Evolutionary conservation across 2,888 invertebrate genomes (phyloP).

Genomic region (Monopis laevigella): DNA sequence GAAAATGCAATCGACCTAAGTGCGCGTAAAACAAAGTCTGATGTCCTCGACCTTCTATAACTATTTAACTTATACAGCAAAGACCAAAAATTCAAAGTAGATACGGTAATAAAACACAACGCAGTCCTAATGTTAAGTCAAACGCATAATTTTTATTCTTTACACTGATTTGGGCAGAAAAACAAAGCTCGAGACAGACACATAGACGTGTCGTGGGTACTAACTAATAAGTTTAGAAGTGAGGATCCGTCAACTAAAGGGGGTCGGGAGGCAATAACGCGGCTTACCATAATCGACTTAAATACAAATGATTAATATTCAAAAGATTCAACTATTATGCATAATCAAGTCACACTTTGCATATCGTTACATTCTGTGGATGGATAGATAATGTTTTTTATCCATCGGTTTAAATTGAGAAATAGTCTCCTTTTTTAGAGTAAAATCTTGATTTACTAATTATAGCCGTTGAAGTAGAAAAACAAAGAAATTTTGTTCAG

Average conservation of each 20-base stretch:
- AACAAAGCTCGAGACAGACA: conserved; percentile 17
- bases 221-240: conserved; percentile 25
- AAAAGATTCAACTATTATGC: background rate
- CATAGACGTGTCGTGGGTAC: conserved; percentile 27
- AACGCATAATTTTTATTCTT: background rate
- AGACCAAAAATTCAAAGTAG: too few species aligned
- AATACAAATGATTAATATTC: conserved; percentile 14
- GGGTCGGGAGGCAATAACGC: background rate
- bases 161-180: background rate
- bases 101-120: background rate
- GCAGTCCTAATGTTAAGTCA: background rate
- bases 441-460: too few species aligned
- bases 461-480: too few species aligned
- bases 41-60: too few species aligned
- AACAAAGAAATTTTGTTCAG: too few species aligned
- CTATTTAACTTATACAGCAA: too few species aligned
- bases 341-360: background rate
- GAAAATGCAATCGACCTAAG: too few species aligned
- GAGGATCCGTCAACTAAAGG: conserved; percentile 27
- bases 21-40: too few species aligned
- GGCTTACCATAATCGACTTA: conserved; percentile 12
- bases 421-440: too few species aligned
- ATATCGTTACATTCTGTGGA: too few species aligned
- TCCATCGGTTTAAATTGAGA: too few species aligned
- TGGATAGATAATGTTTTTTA: too few species aligned